phyloP scores from a whole-genome alignment of 2,888 invertebrate species.

The Craniophora ligustri region DNA sequence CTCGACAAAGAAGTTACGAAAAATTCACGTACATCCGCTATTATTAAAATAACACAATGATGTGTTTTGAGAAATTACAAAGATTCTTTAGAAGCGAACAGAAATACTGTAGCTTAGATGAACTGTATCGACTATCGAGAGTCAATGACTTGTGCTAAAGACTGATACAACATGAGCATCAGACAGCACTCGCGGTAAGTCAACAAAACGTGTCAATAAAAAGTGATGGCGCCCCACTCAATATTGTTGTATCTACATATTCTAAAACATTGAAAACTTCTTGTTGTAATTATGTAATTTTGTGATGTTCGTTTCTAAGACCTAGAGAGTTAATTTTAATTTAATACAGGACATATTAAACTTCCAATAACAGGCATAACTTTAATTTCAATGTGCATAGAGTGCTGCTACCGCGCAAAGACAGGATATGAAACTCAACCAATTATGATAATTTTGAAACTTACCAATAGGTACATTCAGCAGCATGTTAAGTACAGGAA shows the following conservation, averaged over 20 bases:
- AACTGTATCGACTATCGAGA: constrained; percentile 51
- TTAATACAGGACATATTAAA: no score
- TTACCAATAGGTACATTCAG: constrained; percentile 55
- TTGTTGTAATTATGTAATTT: no score
- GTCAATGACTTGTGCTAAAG: constrained; percentile 53
- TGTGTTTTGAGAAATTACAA: constrained; percentile 72
- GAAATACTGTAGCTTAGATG: constrained; percentile 27
- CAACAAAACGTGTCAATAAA: constrained; percentile 39
- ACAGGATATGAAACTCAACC: constrained; percentile 58
- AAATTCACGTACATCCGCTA: constrained; percentile 81
- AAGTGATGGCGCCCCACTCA: constrained; percentile 5
- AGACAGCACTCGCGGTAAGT: constrained; percentile 19
- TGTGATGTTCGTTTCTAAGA: no score
- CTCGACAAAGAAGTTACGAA: constrained; percentile 84
- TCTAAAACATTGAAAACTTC: background rate
- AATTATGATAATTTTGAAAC: constrained; percentile 36
- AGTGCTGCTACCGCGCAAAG: constrained; percentile 10
- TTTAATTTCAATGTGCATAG: constrained; percentile 16
- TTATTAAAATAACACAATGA: constrained; percentile 76
- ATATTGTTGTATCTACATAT: constrained; percentile 2
- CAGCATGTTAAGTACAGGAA: constrained; percentile 65
- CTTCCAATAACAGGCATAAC: constrained; percentile 9
- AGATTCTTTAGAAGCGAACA: constrained; percentile 71
- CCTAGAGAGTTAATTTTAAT: no score
- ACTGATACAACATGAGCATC: constrained; percentile 28